Evolutionary conservation across 2,113 vertebrate species (phyloP).

Genomic region (Sceloporus undulatus): DNA sequence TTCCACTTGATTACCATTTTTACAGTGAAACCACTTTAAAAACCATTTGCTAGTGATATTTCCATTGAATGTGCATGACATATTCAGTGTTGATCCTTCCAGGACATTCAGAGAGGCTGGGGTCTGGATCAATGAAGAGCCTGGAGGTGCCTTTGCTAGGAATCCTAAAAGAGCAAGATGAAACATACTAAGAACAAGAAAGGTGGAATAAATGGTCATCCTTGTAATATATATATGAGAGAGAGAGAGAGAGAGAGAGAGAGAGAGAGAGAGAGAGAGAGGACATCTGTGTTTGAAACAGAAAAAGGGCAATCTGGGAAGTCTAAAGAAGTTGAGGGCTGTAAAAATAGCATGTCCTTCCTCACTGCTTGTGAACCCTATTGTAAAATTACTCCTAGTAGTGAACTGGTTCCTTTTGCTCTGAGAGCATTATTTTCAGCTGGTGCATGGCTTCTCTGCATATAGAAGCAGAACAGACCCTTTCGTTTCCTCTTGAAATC

Average conservation of each 20-base stretch:
- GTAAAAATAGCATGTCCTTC: too few species aligned
- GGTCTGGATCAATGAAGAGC: not conserved
- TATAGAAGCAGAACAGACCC: not conserved
- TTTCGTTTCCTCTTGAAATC: not conserved
- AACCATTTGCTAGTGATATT: rapidly evolving
- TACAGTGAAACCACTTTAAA: not conserved
- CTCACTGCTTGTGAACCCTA: too few species aligned
- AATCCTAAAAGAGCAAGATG: not conserved
- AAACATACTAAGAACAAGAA: not conserved
- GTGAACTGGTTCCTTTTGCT: too few species aligned
- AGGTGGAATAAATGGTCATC: not conserved
- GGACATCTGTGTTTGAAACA: too few species aligned
- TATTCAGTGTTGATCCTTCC: not conserved
- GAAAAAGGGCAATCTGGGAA: too few species aligned
- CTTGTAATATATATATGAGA: not conserved
- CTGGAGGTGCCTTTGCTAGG: rapidly evolving
- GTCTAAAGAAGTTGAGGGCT: too few species aligned
- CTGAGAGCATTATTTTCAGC: too few species aligned
- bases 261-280: not conserved
- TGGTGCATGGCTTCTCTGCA: not conserved
- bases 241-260: not conserved
- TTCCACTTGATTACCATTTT: rapidly evolving
- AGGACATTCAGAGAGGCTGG: not conserved
- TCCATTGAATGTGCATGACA: not conserved
- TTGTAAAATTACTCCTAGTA: too few species aligned